Evolutionary conservation across 1,140 invertebrate species (phyloP), one percentile per base, ranked within the genome.

Genomic region (Mycetomoellerius zeteki): DNA sequence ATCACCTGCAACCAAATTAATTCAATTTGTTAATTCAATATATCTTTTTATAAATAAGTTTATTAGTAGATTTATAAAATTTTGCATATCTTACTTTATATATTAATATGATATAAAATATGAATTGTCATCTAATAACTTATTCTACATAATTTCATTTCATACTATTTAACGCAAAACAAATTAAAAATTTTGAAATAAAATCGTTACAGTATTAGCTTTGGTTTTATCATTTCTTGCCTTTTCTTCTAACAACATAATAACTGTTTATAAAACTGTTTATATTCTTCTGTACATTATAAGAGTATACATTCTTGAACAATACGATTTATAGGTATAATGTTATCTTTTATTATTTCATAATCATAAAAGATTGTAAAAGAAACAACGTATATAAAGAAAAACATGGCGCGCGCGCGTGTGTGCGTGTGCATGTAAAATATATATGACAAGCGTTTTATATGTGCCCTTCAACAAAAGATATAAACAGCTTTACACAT

Each of bases 191-290:
- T 81, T 54, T 78, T 30, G 37, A 52, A 54, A 56, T 81, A 88
- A 33, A 21, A 52, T 67, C 43, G 56, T 58, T 12, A 72, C 8
- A 27, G 37, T 37, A 78, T 67, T 67, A 64, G 21, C 16, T 81
- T 71, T 69, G 71, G n/a, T 69, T 47, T 69, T 77, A 82, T 90
- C 58, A 75, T 60, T 90, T 90, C 89, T 78, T 91, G 78, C 60
- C 21, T 67, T 75, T 89, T 88, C 75, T 86, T 91, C 87, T 90
- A 82, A 87, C 60, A 76, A n/a, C 27, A 88, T 77, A 52, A 58
- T 72, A 67, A 73, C 19, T n/a, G 64, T 37, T 65, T 43, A 37
- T 37, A 73, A 37, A 84, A 75, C 30, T 58, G 64, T 56, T 43
- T 56, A 56, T 54, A 69, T 30, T 69, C 43, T 37, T 86, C 58